These are phyloP conservation scores for Caenorhabditis doughertyi DNA, from an alignment of 2,888 invertebrate genomes.

Conservation along the genomic window DNA sequence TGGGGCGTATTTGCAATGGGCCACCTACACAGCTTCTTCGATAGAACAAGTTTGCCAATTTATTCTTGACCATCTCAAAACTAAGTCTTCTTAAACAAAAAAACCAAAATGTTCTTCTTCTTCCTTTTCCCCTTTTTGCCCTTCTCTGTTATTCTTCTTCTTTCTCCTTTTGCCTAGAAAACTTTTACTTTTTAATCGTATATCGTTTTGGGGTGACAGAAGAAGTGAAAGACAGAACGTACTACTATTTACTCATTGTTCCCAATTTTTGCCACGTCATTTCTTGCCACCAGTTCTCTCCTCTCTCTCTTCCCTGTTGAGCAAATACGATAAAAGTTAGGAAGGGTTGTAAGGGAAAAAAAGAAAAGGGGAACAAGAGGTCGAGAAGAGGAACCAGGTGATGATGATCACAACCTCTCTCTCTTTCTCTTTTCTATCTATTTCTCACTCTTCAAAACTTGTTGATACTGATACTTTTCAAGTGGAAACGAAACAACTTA, in stretches of 20 bases:
- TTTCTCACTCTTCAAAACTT: conserved; percentile 4
- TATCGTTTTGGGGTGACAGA: conserved; percentile 32
- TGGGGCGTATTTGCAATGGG: background rate
- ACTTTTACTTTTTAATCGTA: conserved; percentile 58
- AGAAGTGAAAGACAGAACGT: background rate
- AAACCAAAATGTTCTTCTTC: conserved; percentile 5
- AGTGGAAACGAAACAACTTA: too few relatives aligned
- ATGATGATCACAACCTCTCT: background rate
- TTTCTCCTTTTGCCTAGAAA: background rate
- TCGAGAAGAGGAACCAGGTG: conserved; percentile 18
- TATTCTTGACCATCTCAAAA: background rate
- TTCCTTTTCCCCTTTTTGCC: background rate
- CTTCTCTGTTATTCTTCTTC: background rate
- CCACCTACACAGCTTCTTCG: background rate
- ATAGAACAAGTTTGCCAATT: conserved; percentile 1
- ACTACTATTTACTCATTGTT: conserved; percentile 41
- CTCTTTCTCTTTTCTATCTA: background rate
- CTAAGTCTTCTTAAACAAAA: background rate
- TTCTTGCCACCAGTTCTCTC: conserved; percentile 10
- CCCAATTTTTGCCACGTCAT: conserved; percentile 37
- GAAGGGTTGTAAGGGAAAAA: too few relatives aligned
- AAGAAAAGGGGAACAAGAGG: conserved; percentile 31
- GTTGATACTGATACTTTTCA: conserved; percentile 28
- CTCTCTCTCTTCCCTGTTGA: conserved; percentile 4
- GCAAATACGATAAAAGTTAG: conserved; percentile 25